A percentile compares a stretch with the other conserved stretches of the same genome.
Evolutionary conservation across 2,113 vertebrate genomes (phyloP).

Genomic region (Dicaeum eximium): DNA sequence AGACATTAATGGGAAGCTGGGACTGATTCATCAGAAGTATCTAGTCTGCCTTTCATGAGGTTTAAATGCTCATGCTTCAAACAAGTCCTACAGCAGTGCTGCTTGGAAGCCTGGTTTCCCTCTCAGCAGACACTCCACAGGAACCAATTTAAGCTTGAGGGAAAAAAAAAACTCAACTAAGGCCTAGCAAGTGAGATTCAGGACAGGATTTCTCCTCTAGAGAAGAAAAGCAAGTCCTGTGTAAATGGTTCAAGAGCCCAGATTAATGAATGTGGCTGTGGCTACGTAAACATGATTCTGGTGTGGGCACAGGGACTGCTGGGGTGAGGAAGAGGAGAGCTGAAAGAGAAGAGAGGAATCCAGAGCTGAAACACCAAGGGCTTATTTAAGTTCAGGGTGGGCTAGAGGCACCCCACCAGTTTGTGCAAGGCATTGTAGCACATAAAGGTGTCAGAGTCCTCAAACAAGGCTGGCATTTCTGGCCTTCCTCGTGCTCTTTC

Average conservation of each 20-base stretch:
- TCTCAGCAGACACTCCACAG: background rate
- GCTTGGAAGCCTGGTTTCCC: background rate
- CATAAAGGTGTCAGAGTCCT: background rate
- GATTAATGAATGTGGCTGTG: background rate
- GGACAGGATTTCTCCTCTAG: background rate
- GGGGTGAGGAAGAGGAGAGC: background rate
- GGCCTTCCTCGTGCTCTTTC: background rate
- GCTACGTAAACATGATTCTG: background rate
- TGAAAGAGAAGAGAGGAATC: background rate
- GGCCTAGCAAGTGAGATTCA: background rate
- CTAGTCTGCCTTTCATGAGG: constrained; percentile 24
- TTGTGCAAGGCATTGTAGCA: background rate
- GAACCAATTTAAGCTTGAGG: background rate
- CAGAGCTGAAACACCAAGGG: background rate
- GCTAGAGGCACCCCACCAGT: too few relatives aligned
- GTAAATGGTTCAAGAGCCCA: background rate
- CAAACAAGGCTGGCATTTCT: background rate
- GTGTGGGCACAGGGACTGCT: background rate
- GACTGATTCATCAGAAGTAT: background rate
- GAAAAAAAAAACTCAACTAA: background rate
- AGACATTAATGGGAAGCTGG: background rate
- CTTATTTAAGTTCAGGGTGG: background rate
- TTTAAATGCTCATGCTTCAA: background rate
- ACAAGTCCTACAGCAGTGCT: background rate
- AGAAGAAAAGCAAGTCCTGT: background rate